Evolutionary conservation across 2,888 invertebrate species (phyloP).

Genomic region (Rotaria socialis): DNA sequence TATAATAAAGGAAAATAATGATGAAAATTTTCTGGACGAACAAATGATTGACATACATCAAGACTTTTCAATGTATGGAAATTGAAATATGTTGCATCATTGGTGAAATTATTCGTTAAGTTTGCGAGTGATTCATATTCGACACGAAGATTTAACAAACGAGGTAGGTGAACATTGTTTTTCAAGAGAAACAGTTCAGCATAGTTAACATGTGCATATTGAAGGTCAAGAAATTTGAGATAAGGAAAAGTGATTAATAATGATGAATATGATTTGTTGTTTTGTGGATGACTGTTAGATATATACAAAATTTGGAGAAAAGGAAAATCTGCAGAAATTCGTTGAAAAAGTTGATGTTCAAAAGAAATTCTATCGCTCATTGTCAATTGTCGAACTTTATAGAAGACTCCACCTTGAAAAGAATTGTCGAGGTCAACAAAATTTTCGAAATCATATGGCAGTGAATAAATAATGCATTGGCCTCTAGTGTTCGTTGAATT

Average conservation of each 20-base stretch:
- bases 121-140: conserved; percentile 2
- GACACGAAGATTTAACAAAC: background rate
- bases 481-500: background rate
- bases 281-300: background rate
- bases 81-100: background rate
- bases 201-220: background rate
- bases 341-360: background rate
- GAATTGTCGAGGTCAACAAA: background rate
- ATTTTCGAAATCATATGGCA: background rate
- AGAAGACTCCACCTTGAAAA: conserved; percentile 1
- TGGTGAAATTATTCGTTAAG: background rate
- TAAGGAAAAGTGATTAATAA: background rate
- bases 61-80: background rate
- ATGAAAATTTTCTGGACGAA: conserved; percentile 1
- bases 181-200: conserved; percentile 21
- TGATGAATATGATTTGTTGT: background rate
- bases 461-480: background rate
- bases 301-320: background rate
- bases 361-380: background rate
- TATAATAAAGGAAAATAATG: conserved; percentile 4
- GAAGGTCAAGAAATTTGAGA: background rate
- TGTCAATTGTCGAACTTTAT: background rate
- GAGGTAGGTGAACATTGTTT: background rate
- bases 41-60: background rate
- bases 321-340: background rate